Evolutionary conservation across 2,113 vertebrate genomes (phyloP), one percentile per base, ranked within the genome.

Genomic region (Cephalopholis sonnerati): DNA sequence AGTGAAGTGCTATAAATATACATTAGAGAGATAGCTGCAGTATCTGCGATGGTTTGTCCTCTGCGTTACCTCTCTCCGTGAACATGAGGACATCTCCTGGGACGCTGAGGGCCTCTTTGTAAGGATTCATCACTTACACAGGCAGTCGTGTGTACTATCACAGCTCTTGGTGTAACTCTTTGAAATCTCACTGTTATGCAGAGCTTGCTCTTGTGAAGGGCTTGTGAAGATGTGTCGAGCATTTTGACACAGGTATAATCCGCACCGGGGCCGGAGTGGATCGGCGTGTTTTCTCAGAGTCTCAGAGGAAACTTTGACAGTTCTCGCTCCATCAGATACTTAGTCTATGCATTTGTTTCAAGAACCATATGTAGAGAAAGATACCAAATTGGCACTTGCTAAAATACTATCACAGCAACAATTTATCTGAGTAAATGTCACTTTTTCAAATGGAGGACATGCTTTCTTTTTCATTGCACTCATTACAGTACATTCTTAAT

Each of bases 31-130:
- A 76, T n/a, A 77, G 84, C 73, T 85, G 46, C 74, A 77, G 86
- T 72, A 74, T 82, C 74, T 77, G 77, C 58, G 41, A 66, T 46
- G 67, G 85, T 86, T 84, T 94, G 93, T 93, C 93, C 93, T 93
- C 92, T 86, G 68, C 5, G 82, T 93, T 94, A 94, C 92, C 93
- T 93, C 84, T 88, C 82, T 89, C 82, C 22, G 53, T 46, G 74
- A 93, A 89, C 81, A 90, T 11, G 89, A 92, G 91, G 91, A 87
- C 87, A 91, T 92, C 93, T 91, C 91, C 84, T 72, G 94, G 93
- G 93, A 94, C 87, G 58, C 77, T 51, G 75, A 87, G 76, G 89
- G 84, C 91, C 90, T 91, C 91, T 93, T 94, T 93, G 90, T 94
- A 88, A 88, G 82, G 90, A 91, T 90, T 93, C 91, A 79, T 93